phyloP scores from a whole-genome alignment of 2,888 invertebrate species.

The Melitaea athalia region DNA sequence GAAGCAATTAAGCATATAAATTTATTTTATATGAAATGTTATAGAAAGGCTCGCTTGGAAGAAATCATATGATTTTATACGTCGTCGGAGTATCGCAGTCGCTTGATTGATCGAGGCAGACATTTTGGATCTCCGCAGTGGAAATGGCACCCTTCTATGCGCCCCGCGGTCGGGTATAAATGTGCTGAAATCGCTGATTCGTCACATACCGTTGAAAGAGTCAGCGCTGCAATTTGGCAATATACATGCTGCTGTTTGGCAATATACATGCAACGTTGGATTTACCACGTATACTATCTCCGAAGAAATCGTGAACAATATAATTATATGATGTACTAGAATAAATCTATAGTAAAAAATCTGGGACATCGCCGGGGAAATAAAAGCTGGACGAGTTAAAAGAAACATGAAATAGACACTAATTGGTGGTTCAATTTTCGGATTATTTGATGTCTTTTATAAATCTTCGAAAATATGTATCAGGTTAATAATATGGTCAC shows the following conservation, averaged over 20 bases:
- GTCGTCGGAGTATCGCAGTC: constrained; percentile 70
- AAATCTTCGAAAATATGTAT: constrained; percentile 23
- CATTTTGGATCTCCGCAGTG: constrained; percentile 36
- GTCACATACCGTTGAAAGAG: constrained; percentile 21
- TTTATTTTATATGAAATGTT: constrained; percentile 80
- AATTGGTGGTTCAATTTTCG: constrained; percentile 13
- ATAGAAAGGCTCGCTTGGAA: constrained; percentile 80
- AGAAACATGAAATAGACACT: constrained; percentile 6
- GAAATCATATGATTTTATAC: constrained; percentile 79
- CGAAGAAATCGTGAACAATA: constrained; percentile 24
- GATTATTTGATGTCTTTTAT: constrained; percentile 10
- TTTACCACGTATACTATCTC: constrained; percentile 14
- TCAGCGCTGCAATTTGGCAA: constrained; percentile 19
- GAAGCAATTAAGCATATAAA: constrained; percentile 54
- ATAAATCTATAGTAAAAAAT: constrained; percentile 9
- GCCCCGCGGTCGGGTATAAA: constrained; percentile 21
- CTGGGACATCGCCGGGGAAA: constrained; percentile 20
- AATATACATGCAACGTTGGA: constrained; percentile 10
- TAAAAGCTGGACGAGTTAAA: constrained; percentile 7
- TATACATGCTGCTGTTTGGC: constrained; percentile 6
- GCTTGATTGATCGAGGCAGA: constrained; percentile 61
- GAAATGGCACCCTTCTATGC: constrained; percentile 24
- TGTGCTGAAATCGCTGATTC: constrained; percentile 22
- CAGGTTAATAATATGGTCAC: constrained; percentile 31
- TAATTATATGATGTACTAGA: constrained; percentile 16